Evolutionary conservation across 2,888 invertebrate species (phyloP).

Genomic region (Cheilosia vulpina): DNA sequence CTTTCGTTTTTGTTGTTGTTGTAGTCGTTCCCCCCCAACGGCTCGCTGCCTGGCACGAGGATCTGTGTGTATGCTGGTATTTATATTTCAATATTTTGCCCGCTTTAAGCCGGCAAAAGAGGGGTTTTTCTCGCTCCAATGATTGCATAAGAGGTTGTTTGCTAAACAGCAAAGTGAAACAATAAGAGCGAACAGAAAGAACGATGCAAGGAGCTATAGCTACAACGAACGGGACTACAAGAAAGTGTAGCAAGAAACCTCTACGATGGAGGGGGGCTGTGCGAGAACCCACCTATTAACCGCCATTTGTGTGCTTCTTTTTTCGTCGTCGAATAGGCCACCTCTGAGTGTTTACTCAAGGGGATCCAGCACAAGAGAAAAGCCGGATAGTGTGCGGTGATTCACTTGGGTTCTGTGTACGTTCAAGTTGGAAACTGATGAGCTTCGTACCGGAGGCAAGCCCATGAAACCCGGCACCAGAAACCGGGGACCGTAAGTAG

Average conservation of each 20-base stretch:
- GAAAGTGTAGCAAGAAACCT: constrained; percentile 5
- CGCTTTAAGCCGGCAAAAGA: constrained; percentile 63
- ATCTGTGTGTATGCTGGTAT: constrained; percentile 37
- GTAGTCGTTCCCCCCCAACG: neutral
- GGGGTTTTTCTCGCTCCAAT: constrained; percentile 67
- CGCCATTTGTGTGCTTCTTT: constrained; percentile 41
- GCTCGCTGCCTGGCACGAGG: neutral
- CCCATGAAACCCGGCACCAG: constrained; percentile 33
- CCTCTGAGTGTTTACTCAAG: constrained; percentile 51
- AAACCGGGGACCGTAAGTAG: constrained; percentile 61
- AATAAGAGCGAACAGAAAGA: constrained; percentile 41
- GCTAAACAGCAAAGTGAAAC: constrained; percentile 73
- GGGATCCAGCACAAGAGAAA: constrained; percentile 28
- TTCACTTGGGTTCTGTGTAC: constrained; percentile 55
- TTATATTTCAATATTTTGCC: constrained; percentile 72
- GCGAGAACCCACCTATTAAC: constrained; percentile 41
- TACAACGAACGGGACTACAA: constrained; percentile 5
- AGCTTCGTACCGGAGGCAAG: constrained; percentile 38
- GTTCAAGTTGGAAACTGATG: constrained; percentile 53
- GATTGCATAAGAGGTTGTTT: constrained; percentile 71
- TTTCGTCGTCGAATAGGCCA: constrained; percentile 30
- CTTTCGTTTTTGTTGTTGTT: constrained; percentile 23
- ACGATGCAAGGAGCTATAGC: constrained; percentile 3
- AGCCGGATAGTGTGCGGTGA: constrained; percentile 41
- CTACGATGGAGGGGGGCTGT: neutral